These are phyloP conservation scores for Peromyscus melanophrys DNA, from an alignment of 2,797 vertebrate genomes.

Conservation along the genomic window DNA sequence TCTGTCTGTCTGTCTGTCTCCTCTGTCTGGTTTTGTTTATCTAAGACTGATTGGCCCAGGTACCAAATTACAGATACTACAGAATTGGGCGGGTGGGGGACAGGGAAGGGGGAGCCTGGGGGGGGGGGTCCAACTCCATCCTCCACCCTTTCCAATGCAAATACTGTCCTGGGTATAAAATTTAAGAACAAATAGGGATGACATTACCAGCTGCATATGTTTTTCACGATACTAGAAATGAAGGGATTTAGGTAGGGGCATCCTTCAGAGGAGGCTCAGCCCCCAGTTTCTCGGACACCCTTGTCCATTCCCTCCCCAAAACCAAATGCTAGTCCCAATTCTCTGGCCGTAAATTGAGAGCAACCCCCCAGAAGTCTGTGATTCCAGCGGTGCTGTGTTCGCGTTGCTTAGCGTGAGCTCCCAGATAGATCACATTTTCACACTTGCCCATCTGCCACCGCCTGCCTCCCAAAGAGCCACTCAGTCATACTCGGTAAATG, in stretches of 20 bases:
- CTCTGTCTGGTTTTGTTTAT: neutral
- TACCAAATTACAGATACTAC: neutral
- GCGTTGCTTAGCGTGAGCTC: slow-evolving; percentile 87
- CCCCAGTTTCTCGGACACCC: neutral
- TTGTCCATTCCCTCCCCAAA: neutral
- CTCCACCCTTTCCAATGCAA: neutral
- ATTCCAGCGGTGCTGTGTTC: slow-evolving; percentile 85
- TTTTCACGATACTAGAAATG: neutral
- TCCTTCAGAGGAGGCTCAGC: neutral
- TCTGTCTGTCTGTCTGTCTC: neutral
- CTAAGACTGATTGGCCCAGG: neutral
- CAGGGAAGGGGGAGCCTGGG: too few relatives aligned
- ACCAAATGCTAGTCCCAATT: slow-evolving; percentile 47
- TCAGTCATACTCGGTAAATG: slow-evolving; percentile 86
- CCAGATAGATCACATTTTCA: slow-evolving; percentile 89
- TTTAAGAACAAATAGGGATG: neutral
- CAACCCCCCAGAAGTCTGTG: slow-evolving; percentile 71
- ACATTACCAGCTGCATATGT: neutral
- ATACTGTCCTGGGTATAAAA: neutral
- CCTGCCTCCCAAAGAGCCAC: slow-evolving; percentile 88
- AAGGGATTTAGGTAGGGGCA: neutral
- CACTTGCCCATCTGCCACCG: slow-evolving; percentile 89
- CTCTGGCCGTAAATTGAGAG: slow-evolving; percentile 13
- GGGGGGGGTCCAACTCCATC: fast-evolving
- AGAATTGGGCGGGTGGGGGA: neutral